Conservation (phyloP, 2,797 vertebrate species). For the Phoeniculus purpureus region DNA sequence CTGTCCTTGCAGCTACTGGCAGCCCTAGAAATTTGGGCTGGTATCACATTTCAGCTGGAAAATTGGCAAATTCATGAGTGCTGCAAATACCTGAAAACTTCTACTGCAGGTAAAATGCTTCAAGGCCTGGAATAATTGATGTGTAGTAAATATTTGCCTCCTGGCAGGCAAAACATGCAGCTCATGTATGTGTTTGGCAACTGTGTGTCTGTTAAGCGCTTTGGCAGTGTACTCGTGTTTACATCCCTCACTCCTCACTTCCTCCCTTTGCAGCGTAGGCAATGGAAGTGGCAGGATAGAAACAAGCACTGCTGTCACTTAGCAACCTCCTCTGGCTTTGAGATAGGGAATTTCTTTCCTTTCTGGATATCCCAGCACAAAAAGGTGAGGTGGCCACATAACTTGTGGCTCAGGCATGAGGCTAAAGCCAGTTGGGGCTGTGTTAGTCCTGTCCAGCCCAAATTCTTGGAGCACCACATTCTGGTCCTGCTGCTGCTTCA, state of each 20-base stretch:
- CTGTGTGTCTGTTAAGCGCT: neutral
- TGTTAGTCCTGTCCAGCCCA: neutral
- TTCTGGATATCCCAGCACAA: constrained; percentile 3
- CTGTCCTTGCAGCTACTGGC: constrained; percentile 28
- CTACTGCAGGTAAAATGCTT: neutral
- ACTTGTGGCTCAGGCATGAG: neutral
- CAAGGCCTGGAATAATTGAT: neutral
- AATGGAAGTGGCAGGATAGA: neutral
- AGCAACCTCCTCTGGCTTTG: constrained; percentile 7
- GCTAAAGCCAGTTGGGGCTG: neutral
- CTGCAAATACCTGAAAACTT: neutral
- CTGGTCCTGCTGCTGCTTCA: accelerated
- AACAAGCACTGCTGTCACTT: constrained; percentile 50
- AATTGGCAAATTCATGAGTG: neutral
- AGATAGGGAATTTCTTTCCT: neutral
- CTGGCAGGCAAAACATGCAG: neutral
- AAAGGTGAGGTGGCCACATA: accelerated
- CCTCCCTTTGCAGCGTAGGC: constrained; percentile 29
- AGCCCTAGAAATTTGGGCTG: neutral
- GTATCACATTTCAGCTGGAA: neutral
- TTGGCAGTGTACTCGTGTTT: constrained; percentile 34
- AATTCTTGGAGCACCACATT: accelerated
- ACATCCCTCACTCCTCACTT: constrained; percentile 43
- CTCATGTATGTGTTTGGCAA: neutral
- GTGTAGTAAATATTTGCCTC: neutral